Base-by-base conservation (phyloP, 2,797 vertebrate species). In the Sebastes flavidus region DNA sequence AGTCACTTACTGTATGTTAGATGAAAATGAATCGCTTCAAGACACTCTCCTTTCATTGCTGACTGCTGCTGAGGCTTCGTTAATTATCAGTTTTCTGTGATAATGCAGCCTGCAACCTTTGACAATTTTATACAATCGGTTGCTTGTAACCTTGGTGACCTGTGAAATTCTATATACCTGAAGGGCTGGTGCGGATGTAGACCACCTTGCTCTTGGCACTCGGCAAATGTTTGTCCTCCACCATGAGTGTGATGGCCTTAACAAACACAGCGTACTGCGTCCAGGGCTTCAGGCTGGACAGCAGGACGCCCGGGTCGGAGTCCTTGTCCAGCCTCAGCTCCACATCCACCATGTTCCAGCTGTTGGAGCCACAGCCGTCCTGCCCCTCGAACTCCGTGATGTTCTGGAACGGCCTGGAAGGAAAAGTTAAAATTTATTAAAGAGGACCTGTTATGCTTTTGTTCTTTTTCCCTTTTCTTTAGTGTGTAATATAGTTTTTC, bases 321-420 rank as follows among this genome's bases (percentile, higher is more conserved):
- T 97, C 96, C 82, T 97, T 97, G 78, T 97, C 97, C 0, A 93
- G 93, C 11, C 97, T 97, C 22, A 98, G 95, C 86, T 99, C 98
- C 86, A 99, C 98, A 0, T 99, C 99, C 34, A 99, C 97, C 97
- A 99, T 98, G 86, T 96, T 99, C 98, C 99, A 99, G 96, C 98
- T 99, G 89, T 99, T 99, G 72, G 97, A 99, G 73, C 98, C 98
- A n/a, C 98, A 99, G 0, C 98, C 98, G 1, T 99, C 98, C 92
- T 98, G 98, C 0, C 98, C 98, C 0, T 99, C 98, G 0, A 98
- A 99, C 87, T 98, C 98, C 0, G 98, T 99, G 78, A 99, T 97
- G 25, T 99, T 99, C 93, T 97, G 97, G 90, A 95, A 97, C 0
- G 97, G 97, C 5, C 99, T 99, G 88, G 25, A 66, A 59, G 30